A percentile compares a stretch with the other conserved stretches of the same genome.
These are phyloP conservation scores for Morone chrysops DNA, from an alignment of 2,113 vertebrate species.

Conservation along the genomic window DNA sequence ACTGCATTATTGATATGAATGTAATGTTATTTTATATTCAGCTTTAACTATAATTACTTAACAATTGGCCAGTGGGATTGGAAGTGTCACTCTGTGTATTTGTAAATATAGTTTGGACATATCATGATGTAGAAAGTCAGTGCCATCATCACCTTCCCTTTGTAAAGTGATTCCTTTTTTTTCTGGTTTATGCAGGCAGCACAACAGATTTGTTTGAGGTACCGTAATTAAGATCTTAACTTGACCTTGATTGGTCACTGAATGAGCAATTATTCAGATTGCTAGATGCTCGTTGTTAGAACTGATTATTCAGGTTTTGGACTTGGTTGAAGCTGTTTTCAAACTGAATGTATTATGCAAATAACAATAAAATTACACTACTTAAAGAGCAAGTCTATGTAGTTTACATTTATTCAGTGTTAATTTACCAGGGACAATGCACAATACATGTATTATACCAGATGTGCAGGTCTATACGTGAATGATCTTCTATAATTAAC, in stretches of 20 bases:
- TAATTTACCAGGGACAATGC: too few species aligned
- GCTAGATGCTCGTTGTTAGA: conserved; percentile 47
- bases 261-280: conserved; percentile 40
- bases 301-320: conserved; percentile 67
- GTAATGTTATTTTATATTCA: conserved; percentile 36
- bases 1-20: conserved; percentile 40
- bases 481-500: too few species aligned
- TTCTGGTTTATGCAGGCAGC: conserved; percentile 46
- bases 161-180: conserved; percentile 39
- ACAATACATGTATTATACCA: too few species aligned
- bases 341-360: conserved; percentile 86
- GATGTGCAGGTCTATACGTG: too few species aligned
- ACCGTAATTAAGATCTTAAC: conserved; percentile 14
- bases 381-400: conserved; percentile 28
- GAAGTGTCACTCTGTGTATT: conserved; percentile 43
- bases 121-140: conserved; percentile 40
- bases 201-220: conserved; percentile 40
- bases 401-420: not conserved
- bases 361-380: conserved; percentile 77
- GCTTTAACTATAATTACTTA: conserved; percentile 30
- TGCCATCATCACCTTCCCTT: conserved; percentile 50
- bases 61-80: conserved; percentile 27
- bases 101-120: conserved; percentile 60
- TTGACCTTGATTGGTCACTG: conserved; percentile 19
- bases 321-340: conserved; percentile 75